These are phyloP conservation scores for Aleiodes testaceus DNA, from an alignment of 2,888 invertebrate genomes.

Conservation along the genomic window DNA sequence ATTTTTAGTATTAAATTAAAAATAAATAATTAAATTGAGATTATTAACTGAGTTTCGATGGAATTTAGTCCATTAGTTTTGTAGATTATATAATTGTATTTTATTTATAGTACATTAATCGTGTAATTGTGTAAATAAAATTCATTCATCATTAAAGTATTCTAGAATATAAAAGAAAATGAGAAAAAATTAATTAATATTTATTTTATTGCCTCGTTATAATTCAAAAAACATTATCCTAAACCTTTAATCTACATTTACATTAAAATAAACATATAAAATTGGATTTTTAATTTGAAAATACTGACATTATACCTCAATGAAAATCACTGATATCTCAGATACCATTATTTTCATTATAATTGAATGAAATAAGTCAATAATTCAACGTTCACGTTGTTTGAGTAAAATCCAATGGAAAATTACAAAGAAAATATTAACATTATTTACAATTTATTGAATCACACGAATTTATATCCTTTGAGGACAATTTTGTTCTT, in stretches of 20 bases:
- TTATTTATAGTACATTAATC: slow-evolving; percentile 6
- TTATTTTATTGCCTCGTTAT: slow-evolving; percentile 22
- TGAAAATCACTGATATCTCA: slow-evolving; percentile 3
- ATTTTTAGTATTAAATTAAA: background rate
- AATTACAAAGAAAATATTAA: slow-evolving; percentile 13
- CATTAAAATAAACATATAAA: slow-evolving; percentile 20
- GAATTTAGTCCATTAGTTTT: slow-evolving; percentile 1
- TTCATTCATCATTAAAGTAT: background rate
- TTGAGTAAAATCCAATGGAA: background rate
- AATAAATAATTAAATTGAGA: slow-evolving; percentile 33
- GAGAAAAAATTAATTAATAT: background rate
- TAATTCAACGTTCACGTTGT: background rate
- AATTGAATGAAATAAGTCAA: background rate
- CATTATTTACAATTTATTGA: slow-evolving; percentile 21
- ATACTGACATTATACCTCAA: slow-evolving; percentile 14
- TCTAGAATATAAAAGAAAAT: background rate
- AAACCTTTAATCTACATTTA: slow-evolving; percentile 10
- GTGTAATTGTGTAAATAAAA: slow-evolving; percentile 7
- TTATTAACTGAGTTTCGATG: slow-evolving; percentile 25
- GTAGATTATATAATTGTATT: slow-evolving; percentile 11
- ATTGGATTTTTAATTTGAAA: slow-evolving; percentile 13
- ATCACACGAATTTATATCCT: slow-evolving; percentile 5
- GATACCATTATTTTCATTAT: slow-evolving; percentile 13
- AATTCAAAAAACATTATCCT: slow-evolving; percentile 11
- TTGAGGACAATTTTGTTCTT: too few relatives aligned